Conservation (phyloP, 2,888 invertebrate species). For the Rhabditoides inermis region DNA sequence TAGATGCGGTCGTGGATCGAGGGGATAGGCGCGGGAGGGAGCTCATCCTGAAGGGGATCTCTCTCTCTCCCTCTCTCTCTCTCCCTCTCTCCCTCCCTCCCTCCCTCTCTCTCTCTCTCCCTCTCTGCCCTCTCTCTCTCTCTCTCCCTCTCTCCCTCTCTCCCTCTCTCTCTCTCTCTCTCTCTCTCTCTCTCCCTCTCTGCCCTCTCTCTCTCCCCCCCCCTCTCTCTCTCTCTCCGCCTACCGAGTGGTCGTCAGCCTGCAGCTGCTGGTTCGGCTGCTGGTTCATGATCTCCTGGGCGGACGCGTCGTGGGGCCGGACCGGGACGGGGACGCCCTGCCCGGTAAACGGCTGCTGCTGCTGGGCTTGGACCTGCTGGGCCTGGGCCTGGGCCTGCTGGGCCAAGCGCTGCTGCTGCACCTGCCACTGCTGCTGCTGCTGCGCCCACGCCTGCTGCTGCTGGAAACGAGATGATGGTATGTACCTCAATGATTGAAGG, state of each 20-base stretch:
- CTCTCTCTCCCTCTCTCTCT: not conserved
- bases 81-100: not conserved
- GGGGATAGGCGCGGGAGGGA: too few relatives aligned
- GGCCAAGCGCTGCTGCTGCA: too few relatives aligned
- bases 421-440: too few relatives aligned
- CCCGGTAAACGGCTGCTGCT: too few relatives aligned
- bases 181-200: not conserved
- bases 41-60: too few relatives aligned
- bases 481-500: too few relatives aligned
- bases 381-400: too few relatives aligned
- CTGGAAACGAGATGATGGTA: too few relatives aligned
- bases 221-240: not conserved
- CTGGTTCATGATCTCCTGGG: conserved; percentile 9
- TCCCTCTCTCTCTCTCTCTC: not conserved
- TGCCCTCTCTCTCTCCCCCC: not conserved
- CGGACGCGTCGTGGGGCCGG: conserved; percentile 6
- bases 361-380: too few relatives aligned
- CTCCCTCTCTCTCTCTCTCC: not conserved
- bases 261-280: not conserved
- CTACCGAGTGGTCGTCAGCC: not conserved
- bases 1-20: conserved; percentile 26
- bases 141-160: not conserved
- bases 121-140: not conserved
- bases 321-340: not conserved
- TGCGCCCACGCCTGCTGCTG: too few relatives aligned